phyloP scores from a whole-genome alignment of 1,140 invertebrate genomes.

The Ceratosolen solmsi region DNA sequence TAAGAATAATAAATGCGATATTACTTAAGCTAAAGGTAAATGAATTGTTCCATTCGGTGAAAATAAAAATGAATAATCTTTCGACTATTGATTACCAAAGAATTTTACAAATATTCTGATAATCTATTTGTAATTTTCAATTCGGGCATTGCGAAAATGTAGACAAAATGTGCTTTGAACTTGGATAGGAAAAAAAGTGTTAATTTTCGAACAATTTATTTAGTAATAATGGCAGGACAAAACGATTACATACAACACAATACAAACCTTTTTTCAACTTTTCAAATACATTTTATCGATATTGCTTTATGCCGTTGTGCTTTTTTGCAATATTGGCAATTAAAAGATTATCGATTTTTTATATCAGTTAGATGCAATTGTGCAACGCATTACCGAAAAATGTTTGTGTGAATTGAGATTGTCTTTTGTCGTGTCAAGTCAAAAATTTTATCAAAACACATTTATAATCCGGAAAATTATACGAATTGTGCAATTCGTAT shows the following conservation, averaged over 20 bases:
- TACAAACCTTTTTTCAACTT: too few relatives aligned
- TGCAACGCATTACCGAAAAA: not conserved
- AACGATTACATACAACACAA: not conserved
- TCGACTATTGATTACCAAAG: not conserved
- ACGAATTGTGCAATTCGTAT: too few relatives aligned
- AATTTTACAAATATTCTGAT: not conserved
- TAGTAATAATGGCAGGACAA: not conserved
- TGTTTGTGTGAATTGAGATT: not conserved
- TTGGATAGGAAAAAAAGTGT: not conserved
- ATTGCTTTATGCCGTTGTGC: not conserved
- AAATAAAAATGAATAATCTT: not conserved
- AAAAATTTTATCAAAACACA: too few relatives aligned
- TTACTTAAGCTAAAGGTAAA: not conserved
- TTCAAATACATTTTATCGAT: not conserved
- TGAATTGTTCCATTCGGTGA: not conserved
- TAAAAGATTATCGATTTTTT: conserved; percentile 3
- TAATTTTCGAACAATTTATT: not conserved
- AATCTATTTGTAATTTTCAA: not conserved
- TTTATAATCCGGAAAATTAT: too few relatives aligned
- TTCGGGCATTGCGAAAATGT: not conserved
- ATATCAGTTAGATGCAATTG: too few relatives aligned
- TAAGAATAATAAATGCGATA: not conserved
- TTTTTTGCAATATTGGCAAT: not conserved
- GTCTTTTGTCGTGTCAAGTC: not conserved
- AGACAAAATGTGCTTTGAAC: not conserved